phyloP scores from a whole-genome alignment of 2,797 vertebrate species.

The Semotilus atromaculatus region DNA sequence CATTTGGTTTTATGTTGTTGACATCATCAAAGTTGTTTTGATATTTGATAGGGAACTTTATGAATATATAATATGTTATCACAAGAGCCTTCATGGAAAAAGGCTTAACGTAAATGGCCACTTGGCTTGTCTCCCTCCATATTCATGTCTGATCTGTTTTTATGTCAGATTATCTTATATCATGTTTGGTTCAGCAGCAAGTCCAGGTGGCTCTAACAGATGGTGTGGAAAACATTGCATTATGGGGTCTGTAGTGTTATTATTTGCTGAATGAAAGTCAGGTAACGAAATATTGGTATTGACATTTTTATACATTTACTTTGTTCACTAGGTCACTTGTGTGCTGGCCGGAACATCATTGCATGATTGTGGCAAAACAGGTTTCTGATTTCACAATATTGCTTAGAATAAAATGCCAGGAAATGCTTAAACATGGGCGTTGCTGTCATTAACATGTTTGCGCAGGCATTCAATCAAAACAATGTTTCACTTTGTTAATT shows the following conservation, averaged over 20 bases:
- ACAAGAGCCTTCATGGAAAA: constrained; percentile 52
- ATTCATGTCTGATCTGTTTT: constrained; percentile 42
- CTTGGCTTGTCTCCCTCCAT: constrained; percentile 45
- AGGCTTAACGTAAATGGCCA: constrained; percentile 50
- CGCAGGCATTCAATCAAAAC: background rate
- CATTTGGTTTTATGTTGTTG: constrained; percentile 51
- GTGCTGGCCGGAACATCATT: background rate
- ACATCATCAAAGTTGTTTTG: constrained; percentile 56
- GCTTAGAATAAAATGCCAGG: background rate
- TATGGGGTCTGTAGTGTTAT: constrained; percentile 40
- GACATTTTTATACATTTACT: background rate
- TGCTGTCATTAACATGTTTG: constrained; percentile 15
- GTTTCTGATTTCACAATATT: constrained; percentile 40
- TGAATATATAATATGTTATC: constrained; percentile 52
- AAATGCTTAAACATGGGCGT: constrained; percentile 11
- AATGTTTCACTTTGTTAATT: background rate
- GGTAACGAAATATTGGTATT: background rate
- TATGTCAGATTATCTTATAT: constrained; percentile 32
- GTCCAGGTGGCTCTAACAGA: constrained; percentile 42
- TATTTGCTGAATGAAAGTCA: constrained; percentile 2
- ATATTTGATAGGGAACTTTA: constrained; percentile 41
- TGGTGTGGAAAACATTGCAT: constrained; percentile 8
- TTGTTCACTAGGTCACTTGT: constrained; percentile 4
- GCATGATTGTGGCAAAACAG: constrained; percentile 31
- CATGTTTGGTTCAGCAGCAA: constrained; percentile 17